Evolutionary conservation across 2,888 invertebrate species (phyloP), one percentile per base, ranked within the genome.

Genomic region (Drosophila ustulata): DNA sequence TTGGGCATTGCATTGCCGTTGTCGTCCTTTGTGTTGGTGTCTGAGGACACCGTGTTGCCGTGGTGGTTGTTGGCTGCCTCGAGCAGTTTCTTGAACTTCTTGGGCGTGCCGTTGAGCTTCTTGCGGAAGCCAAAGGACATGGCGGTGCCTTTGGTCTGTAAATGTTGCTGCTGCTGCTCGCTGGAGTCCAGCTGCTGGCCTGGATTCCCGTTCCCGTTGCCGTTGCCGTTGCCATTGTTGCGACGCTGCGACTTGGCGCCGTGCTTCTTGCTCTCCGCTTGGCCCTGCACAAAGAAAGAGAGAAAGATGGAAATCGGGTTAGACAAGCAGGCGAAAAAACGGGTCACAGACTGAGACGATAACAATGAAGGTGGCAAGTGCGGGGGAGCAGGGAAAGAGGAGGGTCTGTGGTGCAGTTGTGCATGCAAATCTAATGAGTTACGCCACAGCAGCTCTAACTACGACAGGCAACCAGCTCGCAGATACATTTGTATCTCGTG

Each of bases 111-210:
- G 45, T 93, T 90, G 46, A 94, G 94, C 62, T 95, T 94, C 67
- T 96, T 94, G 55, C 96, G 95, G 93, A 97, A 97, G 51, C 97
- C 97, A 92, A 97, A 97, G 46, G 97, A 96, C 90, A 96, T 96
- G 65, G 96, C 95, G 73, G 96, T 95, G 55, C 97, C 97, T 81
- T 92, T 93, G 66, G 93, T 93, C 65, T 93, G 92, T 39, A 90
- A 51, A 53, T 78, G 68, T 30, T 71, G 80, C 43, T 69, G 53
- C 32, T 68, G 64, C 49, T 88, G 37, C 3, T 8, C 25, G 18
- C 7, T 8, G 39, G 39, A 9, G n/a, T 47, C 57, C 13, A 34
- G 39, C 32, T 39, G 62, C 30, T 62, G 56, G 9, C 39, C 62
- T 13, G 37, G 41, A 43, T 43, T 39, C 1, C 18, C 18, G 18